Conservation (phyloP, 2,888 invertebrate species). For the Gryllus longicercus region DNA sequence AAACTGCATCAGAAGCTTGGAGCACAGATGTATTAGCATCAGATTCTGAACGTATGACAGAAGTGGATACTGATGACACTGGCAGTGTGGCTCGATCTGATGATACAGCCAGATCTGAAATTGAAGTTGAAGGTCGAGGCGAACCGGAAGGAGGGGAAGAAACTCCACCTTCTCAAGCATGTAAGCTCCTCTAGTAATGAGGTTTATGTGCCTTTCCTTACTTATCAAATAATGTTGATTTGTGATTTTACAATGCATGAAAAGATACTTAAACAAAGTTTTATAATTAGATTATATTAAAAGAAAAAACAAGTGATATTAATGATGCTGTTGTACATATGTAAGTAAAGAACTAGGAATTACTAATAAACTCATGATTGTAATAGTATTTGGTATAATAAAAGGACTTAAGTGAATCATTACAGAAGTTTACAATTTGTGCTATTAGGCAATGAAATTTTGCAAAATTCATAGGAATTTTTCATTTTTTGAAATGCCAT, state of each 20-base stretch:
- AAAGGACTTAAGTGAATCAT: not conserved
- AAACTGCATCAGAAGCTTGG: slow-evolving; percentile 97
- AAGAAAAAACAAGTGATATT: too few species aligned
- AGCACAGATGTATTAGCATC: slow-evolving; percentile 93
- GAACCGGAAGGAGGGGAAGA: slow-evolving; percentile 50
- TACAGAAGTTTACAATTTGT: not conserved
- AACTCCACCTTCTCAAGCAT: slow-evolving; percentile 43
- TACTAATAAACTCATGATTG: not conserved
- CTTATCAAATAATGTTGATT: not conserved
- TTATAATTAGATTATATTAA: too few species aligned
- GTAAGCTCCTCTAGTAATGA: slow-evolving; percentile 22
- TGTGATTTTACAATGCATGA: too few species aligned
- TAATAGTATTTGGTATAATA: not conserved
- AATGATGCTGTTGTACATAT: not conserved
- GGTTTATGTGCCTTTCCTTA: not conserved
- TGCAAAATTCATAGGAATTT: not conserved
- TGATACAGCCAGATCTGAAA: slow-evolving; percentile 63
- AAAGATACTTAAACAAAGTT: too few species aligned
- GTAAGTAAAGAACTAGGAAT: not conserved
- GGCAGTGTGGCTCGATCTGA: slow-evolving; percentile 70
- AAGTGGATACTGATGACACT: slow-evolving; percentile 70
- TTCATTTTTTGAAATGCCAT: not conserved
- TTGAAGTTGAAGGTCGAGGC: slow-evolving; percentile 47
- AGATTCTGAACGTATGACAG: slow-evolving; percentile 86
- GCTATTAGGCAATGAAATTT: not conserved